Conservation (phyloP, 1,140 invertebrate genomes). For the Andricus grossulariae region DNA sequence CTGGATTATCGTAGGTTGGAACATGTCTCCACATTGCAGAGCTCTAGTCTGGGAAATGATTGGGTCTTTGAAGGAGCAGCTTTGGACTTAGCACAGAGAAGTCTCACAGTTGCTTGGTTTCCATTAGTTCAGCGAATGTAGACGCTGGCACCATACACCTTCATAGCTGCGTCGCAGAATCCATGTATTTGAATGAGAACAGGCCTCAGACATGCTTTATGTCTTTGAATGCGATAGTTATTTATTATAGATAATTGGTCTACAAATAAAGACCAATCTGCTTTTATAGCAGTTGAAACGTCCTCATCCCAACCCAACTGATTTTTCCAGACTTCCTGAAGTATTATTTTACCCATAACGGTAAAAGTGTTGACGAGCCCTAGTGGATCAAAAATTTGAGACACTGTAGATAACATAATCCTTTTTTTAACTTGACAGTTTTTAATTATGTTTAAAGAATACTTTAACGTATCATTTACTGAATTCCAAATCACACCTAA, state of each 20-base stretch:
- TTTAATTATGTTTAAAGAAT: too few relatives aligned
- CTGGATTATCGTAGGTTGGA: too few relatives aligned
- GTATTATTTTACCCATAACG: neutral
- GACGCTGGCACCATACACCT: neutral
- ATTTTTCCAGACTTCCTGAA: too few relatives aligned
- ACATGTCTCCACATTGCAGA: neutral
- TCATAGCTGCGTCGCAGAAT: neutral
- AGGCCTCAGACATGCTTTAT: neutral
- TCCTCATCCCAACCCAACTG: too few relatives aligned
- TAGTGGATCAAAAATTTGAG: neutral
- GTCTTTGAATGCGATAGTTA: neutral
- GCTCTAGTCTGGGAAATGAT: neutral
- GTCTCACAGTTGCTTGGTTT: neutral
- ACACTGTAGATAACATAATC: neutral
- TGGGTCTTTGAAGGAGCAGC: neutral
- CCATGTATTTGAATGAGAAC: neutral
- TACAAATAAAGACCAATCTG: too few relatives aligned
- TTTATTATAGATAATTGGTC: neutral
- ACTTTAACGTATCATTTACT: too few relatives aligned
- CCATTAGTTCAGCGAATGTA: neutral
- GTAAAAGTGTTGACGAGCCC: neutral
- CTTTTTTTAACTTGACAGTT: neutral
- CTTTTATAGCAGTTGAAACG: too few relatives aligned
- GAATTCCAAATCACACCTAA: neutral
- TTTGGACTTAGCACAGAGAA: neutral